Base-by-base conservation (phyloP, 2,113 vertebrate species). In the Cyrtonyx montezumae region DNA sequence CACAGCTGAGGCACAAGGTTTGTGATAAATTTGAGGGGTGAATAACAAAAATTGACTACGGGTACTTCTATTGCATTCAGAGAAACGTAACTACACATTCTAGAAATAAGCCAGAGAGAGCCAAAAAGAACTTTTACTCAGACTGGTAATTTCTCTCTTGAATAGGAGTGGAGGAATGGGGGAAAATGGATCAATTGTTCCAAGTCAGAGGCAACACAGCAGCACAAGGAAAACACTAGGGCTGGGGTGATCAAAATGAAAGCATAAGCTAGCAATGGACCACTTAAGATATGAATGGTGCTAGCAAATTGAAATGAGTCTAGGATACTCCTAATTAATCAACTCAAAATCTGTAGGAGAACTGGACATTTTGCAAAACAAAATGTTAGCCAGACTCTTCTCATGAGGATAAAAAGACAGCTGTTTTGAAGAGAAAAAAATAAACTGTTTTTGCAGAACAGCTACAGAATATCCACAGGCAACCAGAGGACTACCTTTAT, bases 181-280 rank as follows among this genome's bases (percentile, higher is more conserved):
- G 5, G 5, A 65, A 65, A 81, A 49, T 22, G 2, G 4, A 2
- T 5, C 4, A 13, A 13, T 22, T 12, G 11, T 43, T 63, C 43
- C 32, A 80, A 70, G 46, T 85, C 21, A 34, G 28, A 23, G 4
- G 20, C 17, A 66, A 5, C 4, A 49, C 18, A 32, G 37, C 19
- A 85, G 25, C 37, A 22, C 13, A 34, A 79, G 20, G 28, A 30
- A 75, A 69, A 69, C 8, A 30, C 4, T 28, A 56, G 10, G n/a
- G 48, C 8, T 42, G 51, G 26, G 4, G 21, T n/a, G 56, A 91
- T 49, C 66, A 42, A 75, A 22, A 7, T 13, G 69, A 75, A 90
- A n/a, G 16, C 21, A 4, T 28, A 25, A 6, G 55, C 10, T 13
- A n/a, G 13, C 5, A 3, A 0, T 77, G 23, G 32, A 63, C 25